Evolutionary conservation across 2,888 invertebrate species (phyloP), one percentile per base, ranked within the genome.

Genomic region (Blastobasis adustella): DNA sequence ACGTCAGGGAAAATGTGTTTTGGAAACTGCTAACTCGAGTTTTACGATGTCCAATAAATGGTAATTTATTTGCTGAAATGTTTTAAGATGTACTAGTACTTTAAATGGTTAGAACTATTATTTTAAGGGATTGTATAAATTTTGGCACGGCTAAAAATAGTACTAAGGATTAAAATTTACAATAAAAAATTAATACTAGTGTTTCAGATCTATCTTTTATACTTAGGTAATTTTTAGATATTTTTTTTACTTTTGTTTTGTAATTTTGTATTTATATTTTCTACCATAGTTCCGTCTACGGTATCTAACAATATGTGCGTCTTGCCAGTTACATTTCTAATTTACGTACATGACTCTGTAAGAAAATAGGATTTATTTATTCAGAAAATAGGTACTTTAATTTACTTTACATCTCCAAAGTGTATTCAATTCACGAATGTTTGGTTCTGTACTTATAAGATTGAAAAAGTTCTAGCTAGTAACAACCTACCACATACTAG

Each of bases 361-460:
- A 79, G 87, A 86, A 88, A 87, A 87, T 86, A 87, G 81, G 81
- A 78, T 80, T 82, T 61, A 75, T 78, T 83, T 80, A 68, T 76
- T 84, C 74, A 79, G 83, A 87, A 87, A 88, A 88, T 86, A 86
- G 72, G 51, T 71, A 62, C 69, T 67, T 63, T 72, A 71, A 61
- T 72, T 54, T 71, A 62, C 69, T 67, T 63, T 71, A 71, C 61
- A 69, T 76, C 66, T 79, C 78, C 72, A 71, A 67, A 77, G 69
- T 77, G 73, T 75, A 64, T 76, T 80, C 74, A 78, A 82, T 81
- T 79, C 73, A 65, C 75, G 70, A 79, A 77, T 69, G 64, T 69
- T 82, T 81, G 76, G 78, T 82, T 85, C 79, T 69, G 66, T 68
- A 71, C 62, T 69, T 66, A 65, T 65, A 67, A 71, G 63, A 71